Base-by-base conservation (phyloP, 2,113 vertebrate species). In the Nothocercus nigrocapillus region DNA sequence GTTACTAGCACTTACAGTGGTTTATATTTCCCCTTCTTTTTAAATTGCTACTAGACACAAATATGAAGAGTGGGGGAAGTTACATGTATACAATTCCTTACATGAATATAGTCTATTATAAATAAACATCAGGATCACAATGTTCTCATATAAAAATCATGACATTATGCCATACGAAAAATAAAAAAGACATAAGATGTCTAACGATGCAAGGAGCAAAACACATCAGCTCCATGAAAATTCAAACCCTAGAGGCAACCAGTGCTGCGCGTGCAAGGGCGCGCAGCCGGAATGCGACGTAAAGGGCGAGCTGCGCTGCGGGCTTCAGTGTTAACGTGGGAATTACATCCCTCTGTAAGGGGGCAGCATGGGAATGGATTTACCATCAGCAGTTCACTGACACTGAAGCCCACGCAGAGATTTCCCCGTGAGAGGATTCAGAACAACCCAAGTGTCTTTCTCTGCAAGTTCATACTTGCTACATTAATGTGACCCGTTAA, bases 161-260 rank as follows among this genome's bases (percentile, higher is more conserved):
- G 79, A 76, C 68, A 81, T 62, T 90, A 69, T 90, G 68, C 78
- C 83, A 76, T 76, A 93, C 51, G 8, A 22, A 51, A 56, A 69
- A 42, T 19, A 51, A 30, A 69, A 49, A 44, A 54, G 73, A 90
- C 49, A 76, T 49, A 22, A 30, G 19, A 7, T n/a, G 49, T 83
- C 97, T 95, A 80, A 91, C 81, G 40, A 72, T 85, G 36, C 69
- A 68, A 25, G 68, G 86, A 69, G 53, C 22, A 82, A 59, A 91
- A 87, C 67, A 81, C 58, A 72, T 51, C 66, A 34, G 40, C 73
- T 83, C 86, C 89, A 70, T 79, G 49, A 67, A 27, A 91, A 69
- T 5, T 47, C 81, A 49, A 20, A 70, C 0, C 22, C 63, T 32
- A 20, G 4, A 70, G 80, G 58, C 67, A 85, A 91, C 78, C 68